Evolutionary conservation across 1,140 invertebrate genomes (phyloP).

Genomic region (Plectrocnemia conspersa): DNA sequence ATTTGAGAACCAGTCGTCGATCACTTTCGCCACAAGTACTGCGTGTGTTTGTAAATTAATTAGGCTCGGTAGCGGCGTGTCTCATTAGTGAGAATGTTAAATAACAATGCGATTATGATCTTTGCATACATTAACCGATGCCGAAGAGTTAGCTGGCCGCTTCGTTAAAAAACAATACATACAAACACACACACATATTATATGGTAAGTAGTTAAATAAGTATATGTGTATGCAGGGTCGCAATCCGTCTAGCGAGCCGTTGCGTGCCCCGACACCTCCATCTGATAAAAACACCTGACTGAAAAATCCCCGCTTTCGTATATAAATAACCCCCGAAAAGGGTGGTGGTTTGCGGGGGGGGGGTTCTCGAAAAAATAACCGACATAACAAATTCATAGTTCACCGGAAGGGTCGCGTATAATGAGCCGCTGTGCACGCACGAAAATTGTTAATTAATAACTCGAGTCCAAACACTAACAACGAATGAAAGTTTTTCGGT

Average conservation of each 20-base stretch:
- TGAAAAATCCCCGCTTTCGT: slow-evolving; percentile 18
- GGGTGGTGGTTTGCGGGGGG: not conserved
- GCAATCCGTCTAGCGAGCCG: slow-evolving; percentile 28
- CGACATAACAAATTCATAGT: slow-evolving; percentile 36
- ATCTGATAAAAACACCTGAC: slow-evolving; percentile 18
- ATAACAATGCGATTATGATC: slow-evolving; percentile 28
- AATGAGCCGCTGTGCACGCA: slow-evolving; percentile 34
- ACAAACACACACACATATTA: no score
- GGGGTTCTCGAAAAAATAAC: slow-evolving; percentile 30
- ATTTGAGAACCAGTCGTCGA: no score
- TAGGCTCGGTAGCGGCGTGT: slow-evolving; percentile 26
- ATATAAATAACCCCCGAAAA: slow-evolving; percentile 22
- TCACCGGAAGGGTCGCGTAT: slow-evolving; percentile 33
- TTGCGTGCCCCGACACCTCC: slow-evolving; percentile 19
- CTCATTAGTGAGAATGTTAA: slow-evolving; percentile 33
- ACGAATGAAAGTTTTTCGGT: slow-evolving; percentile 24
- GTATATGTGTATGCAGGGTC: no score
- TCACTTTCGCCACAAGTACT: no score
- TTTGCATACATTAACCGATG: slow-evolving; percentile 27
- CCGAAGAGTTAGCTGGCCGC: slow-evolving; percentile 24
- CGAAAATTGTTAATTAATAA: slow-evolving; percentile 37
- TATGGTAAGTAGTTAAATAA: no score
- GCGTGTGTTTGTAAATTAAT: slow-evolving; percentile 21
- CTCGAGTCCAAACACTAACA: slow-evolving; percentile 36
- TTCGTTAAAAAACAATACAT: slow-evolving; percentile 36